A percentile compares a stretch with the other conserved stretches of the same genome.
Evolutionary conservation across 2,888 invertebrate genomes (phyloP).

Genomic region (Chymomyza fuscimana): DNA sequence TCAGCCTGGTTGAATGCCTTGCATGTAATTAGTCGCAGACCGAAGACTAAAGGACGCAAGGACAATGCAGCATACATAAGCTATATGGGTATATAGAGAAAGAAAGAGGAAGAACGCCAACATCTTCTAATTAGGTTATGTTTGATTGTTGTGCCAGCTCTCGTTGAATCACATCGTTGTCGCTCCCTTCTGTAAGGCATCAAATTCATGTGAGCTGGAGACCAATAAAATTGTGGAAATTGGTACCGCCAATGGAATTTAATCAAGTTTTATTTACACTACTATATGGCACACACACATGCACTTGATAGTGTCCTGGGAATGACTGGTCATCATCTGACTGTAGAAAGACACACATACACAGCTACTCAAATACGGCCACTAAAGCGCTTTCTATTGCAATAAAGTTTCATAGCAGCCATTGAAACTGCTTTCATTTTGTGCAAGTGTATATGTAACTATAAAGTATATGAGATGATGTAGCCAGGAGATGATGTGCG

Average conservation of each 20-base stretch:
- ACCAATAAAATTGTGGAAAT: slow-evolving; percentile 43
- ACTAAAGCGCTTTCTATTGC: slow-evolving; percentile 10
- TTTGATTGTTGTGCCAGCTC: slow-evolving; percentile 58
- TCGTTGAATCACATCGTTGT: not conserved
- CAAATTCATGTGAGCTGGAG: slow-evolving; percentile 7
- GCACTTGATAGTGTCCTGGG: slow-evolving; percentile 14
- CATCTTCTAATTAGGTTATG: slow-evolving; percentile 69
- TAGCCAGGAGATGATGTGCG: too few species aligned
- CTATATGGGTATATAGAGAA: not conserved
- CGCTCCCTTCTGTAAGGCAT: not conserved
- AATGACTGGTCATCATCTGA: slow-evolving; percentile 21
- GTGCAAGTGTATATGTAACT: slow-evolving; percentile 10
- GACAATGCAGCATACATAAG: slow-evolving; percentile 1
- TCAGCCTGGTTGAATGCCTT: not conserved
- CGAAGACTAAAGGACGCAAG: too few species aligned
- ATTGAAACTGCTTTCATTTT: slow-evolving; percentile 1
- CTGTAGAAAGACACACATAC: not conserved
- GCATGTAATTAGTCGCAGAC: too few species aligned
- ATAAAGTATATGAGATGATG: too few species aligned
- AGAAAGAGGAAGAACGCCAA: slow-evolving; percentile 15
- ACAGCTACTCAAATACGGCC: not conserved
- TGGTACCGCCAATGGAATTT: slow-evolving; percentile 69
- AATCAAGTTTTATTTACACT: slow-evolving; percentile 72
- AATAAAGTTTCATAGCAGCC: slow-evolving; percentile 36
- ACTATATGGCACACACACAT: slow-evolving; percentile 32